phyloP scores from a whole-genome alignment of 2,113 vertebrate species.

The Prochilodus magdalenae region DNA sequence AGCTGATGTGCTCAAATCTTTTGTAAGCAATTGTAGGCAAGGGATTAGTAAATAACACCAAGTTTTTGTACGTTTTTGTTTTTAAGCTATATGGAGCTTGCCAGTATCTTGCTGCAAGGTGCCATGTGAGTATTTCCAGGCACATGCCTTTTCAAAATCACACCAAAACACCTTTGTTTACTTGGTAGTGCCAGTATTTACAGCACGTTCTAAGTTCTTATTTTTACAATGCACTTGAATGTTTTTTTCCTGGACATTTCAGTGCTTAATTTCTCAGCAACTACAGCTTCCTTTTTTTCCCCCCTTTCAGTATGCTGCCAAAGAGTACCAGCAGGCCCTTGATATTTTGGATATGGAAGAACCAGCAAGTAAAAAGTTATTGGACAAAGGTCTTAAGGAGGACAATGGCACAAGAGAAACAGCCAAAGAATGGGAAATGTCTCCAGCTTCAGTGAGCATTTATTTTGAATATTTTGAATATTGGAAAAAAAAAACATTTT shows the following conservation, averaged over 20 bases:
- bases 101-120: conserved; percentile 96
- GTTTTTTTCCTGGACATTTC: neutral
- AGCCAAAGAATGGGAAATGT: conserved; percentile 91
- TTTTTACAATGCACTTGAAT: neutral
- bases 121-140: conserved; percentile 87
- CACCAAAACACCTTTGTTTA: neutral
- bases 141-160: neutral
- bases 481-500: too few species aligned
- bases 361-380: conserved; percentile 87
- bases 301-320: conserved; percentile 89
- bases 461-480: neutral
- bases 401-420: conserved; percentile 83
- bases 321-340: conserved; percentile 96
- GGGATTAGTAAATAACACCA: neutral
- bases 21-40: neutral
- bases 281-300: conserved; percentile 34
- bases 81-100: conserved; percentile 90
- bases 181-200: neutral
- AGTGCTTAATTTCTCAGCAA: neutral
- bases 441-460: conserved; percentile 87
- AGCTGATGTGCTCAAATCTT: too few species aligned
- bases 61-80: conserved; percentile 26
- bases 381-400: conserved; percentile 87
- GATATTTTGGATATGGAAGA: conserved; percentile 97
- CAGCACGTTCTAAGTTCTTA: neutral